phyloP scores from a whole-genome alignment of 2,113 vertebrate genomes.

The Podiceps cristatus region DNA sequence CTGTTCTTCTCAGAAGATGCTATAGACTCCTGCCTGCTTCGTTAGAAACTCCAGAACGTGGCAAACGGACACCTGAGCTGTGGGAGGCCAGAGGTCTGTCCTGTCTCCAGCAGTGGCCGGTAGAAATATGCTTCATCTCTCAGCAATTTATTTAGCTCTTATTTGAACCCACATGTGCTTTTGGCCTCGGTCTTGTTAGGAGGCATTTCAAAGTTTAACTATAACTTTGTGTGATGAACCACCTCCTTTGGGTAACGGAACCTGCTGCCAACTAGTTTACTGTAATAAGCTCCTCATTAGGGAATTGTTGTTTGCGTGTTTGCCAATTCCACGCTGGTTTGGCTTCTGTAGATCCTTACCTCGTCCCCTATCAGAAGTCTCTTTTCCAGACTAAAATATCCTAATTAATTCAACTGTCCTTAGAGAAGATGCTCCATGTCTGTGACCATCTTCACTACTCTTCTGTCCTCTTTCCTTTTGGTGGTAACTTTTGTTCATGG shows the following conservation, averaged over 20 bases:
- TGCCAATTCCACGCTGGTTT: background rate
- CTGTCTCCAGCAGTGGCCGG: background rate
- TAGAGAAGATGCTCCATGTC: background rate
- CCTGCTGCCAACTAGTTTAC: background rate
- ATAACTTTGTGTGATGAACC: background rate
- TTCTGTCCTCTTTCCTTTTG: background rate
- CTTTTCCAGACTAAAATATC: background rate
- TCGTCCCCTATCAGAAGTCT: background rate
- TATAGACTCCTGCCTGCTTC: background rate
- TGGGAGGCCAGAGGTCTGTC: background rate
- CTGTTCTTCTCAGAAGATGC: background rate
- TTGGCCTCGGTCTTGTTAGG: background rate
- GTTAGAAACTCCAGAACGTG: background rate
- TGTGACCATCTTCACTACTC: background rate
- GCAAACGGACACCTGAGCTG: background rate
- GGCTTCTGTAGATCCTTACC: background rate
- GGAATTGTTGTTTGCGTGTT: background rate
- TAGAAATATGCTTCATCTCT: background rate
- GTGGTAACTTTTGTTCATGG: background rate
- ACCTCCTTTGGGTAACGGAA: background rate
- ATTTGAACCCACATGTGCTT: background rate
- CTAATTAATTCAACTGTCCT: background rate
- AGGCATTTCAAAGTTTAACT: background rate
- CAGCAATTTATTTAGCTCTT: background rate
- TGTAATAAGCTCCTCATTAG: background rate